Percentiles rank a stretch among this genome's conserved stretches.
Conservation (phyloP, 2,888 invertebrate species). For the Polymixis lichenea region DNA sequence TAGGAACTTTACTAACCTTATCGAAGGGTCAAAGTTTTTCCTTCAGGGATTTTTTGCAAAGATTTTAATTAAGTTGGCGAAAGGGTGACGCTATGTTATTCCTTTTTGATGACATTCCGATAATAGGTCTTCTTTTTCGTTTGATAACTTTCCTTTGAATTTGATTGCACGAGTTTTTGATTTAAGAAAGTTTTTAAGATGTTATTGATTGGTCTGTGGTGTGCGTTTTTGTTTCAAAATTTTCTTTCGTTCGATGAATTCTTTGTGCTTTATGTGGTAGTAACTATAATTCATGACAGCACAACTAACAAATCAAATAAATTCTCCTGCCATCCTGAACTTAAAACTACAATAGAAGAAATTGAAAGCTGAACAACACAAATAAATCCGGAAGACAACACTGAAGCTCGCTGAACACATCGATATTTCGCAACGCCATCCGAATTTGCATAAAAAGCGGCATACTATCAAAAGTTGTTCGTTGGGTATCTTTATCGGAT, state of each 20-base stretch:
- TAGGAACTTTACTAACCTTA: conserved; percentile 66
- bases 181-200: conserved; percentile 44
- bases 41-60: conserved; percentile 60
- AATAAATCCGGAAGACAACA: conserved; percentile 59
- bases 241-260: not conserved
- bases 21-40: conserved; percentile 60
- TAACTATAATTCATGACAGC: not conserved
- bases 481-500: conserved; percentile 68
- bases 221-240: not conserved
- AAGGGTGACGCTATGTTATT: conserved; percentile 85
- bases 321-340: conserved; percentile 14
- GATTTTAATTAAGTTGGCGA: conserved; percentile 86
- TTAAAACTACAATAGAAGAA: conserved; percentile 57
- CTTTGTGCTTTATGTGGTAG: not conserved
- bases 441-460: conserved; percentile 74
- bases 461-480: conserved; percentile 70
- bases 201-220: conserved; percentile 45
- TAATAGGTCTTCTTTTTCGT: conserved; percentile 80
- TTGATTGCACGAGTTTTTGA: conserved; percentile 75
- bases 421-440: conserved; percentile 62
- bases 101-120: conserved; percentile 88
- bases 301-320: not conserved
- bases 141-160: conserved; percentile 78
- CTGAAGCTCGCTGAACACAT: conserved; percentile 54
- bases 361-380: conserved; percentile 57